Conservation (phyloP, 2,888 invertebrate species). For the Synergus laeviventris region DNA sequence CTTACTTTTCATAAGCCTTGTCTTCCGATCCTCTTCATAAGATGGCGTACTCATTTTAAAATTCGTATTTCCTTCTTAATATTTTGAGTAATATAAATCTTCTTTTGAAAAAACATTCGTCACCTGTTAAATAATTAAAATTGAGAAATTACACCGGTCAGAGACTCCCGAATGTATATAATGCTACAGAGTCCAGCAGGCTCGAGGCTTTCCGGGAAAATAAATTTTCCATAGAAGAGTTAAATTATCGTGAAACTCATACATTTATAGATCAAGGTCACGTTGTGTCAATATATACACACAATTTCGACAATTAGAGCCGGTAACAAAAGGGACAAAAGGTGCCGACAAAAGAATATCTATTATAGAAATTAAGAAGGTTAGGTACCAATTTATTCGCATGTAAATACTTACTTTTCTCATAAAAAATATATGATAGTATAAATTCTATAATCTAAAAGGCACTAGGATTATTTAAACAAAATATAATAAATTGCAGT, state of each 20-base stretch:
- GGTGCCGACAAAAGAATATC: neutral
- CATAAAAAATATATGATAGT: neutral
- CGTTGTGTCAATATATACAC: constrained; percentile 29
- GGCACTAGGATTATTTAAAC: neutral
- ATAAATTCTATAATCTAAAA: neutral
- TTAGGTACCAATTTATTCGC: neutral
- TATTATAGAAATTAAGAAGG: neutral
- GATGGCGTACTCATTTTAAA: constrained; percentile 6
- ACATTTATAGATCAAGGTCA: constrained; percentile 8
- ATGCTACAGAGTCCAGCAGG: neutral
- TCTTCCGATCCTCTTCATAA: neutral
- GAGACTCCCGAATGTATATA: neutral
- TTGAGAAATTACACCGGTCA: neutral
- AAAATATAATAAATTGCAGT: neutral
- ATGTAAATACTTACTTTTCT: neutral
- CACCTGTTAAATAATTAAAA: constrained; percentile 4
- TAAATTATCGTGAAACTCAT: neutral
- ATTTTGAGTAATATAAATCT: neutral
- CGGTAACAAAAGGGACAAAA: neutral
- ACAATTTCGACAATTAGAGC: neutral
- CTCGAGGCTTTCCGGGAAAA: neutral
- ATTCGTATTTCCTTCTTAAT: neutral
- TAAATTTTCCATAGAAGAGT: neutral
- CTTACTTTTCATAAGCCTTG: constrained; percentile 26
- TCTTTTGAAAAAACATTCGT: neutral